These are phyloP conservation scores for Pygmarrhopalites habei DNA, from an alignment of 1,140 invertebrate genomes.

Conservation along the genomic window DNA sequence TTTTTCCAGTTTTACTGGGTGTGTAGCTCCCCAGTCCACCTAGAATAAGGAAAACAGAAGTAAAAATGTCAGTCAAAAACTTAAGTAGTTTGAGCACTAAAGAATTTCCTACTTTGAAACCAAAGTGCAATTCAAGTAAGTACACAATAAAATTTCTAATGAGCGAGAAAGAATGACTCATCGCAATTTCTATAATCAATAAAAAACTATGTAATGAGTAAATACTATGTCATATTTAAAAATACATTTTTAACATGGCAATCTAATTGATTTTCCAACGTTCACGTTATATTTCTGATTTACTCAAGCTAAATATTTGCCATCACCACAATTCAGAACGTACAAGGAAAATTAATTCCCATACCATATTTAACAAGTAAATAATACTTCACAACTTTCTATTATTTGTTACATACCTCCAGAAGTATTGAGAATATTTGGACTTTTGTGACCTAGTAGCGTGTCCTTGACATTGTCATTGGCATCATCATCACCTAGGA, in stretches of 20 bases:
- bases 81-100: not conserved
- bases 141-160: not conserved
- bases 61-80: not conserved
- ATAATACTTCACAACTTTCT: not conserved
- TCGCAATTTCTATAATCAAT: not conserved
- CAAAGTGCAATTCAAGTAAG: not conserved
- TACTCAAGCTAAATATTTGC: no score
- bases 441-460: conserved; percentile 22
- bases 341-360: not conserved
- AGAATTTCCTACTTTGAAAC: not conserved
- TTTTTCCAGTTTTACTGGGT: conserved; percentile 25
- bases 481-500: conserved; percentile 45
- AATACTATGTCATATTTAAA: not conserved
- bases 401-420: no score
- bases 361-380: not conserved
- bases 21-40: conserved; percentile 36
- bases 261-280: no score
- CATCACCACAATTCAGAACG: no score
- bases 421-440: conserved; percentile 32
- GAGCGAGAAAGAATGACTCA: not conserved
- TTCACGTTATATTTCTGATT: no score
- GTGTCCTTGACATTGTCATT: conserved; percentile 16
- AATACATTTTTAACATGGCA: no score
- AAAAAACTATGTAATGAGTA: not conserved
- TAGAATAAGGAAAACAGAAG: conserved; percentile 6